phyloP scores from a whole-genome alignment of 2,113 vertebrate genomes.

The Anguilla japonica region DNA sequence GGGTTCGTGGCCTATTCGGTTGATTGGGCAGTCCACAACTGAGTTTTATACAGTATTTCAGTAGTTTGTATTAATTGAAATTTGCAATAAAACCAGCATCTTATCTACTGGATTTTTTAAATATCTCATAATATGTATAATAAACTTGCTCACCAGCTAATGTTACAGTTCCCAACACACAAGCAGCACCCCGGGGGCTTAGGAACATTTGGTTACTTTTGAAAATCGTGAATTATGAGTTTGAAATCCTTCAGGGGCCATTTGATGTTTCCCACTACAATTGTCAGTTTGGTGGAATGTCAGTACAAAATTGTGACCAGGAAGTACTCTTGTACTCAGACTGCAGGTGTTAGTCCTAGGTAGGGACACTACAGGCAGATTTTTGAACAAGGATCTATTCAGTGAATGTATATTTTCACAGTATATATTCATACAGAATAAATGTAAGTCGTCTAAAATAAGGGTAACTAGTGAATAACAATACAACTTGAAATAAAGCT shows the following conservation, averaged over 20 bases:
- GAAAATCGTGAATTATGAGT: not conserved
- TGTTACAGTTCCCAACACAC: not conserved
- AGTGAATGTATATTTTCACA: too few species aligned
- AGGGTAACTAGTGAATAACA: not conserved
- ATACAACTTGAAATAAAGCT: not conserved
- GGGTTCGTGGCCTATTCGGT: not conserved
- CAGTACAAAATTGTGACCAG: too few species aligned
- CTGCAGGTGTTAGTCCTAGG: too few species aligned
- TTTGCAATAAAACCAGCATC: too few species aligned
- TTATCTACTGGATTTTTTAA: too few species aligned
- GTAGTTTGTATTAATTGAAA: too few species aligned
- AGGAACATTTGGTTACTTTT: not conserved
- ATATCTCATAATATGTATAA: too few species aligned
- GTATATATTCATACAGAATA: not conserved
- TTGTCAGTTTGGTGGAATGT: not conserved
- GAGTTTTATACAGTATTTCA: not conserved
- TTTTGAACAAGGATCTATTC: too few species aligned
- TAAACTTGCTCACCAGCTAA: not conserved
- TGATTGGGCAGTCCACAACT: not conserved
- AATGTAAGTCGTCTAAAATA: not conserved
- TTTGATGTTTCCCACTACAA: not conserved
- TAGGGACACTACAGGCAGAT: too few species aligned
- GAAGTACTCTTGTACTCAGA: too few species aligned
- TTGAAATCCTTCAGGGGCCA: too few species aligned
- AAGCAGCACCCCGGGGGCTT: too few species aligned